A percentile compares a stretch with the other conserved stretches of the same genome.
These are phyloP conservation scores for Eupithecia exiguata DNA, from an alignment of 2,888 invertebrate species.

Conservation along the genomic window DNA sequence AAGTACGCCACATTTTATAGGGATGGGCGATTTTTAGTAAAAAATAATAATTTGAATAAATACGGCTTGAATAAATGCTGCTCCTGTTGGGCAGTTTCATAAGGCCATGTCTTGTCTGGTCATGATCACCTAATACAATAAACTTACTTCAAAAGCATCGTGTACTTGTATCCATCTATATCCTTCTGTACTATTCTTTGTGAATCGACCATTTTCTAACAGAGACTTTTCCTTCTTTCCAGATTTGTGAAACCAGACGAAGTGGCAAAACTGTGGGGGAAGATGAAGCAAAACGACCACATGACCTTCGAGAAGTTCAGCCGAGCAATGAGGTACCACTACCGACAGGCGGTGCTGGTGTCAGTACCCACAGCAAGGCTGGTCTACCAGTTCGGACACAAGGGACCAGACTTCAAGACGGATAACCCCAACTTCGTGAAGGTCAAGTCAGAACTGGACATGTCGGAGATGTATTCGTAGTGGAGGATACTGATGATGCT, in stretches of 20 bases:
- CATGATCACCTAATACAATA: not conserved
- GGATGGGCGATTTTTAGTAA: not conserved
- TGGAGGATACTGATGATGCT: slow-evolving; percentile 51
- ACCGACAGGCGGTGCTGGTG: slow-evolving; percentile 88
- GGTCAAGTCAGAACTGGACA: slow-evolving; percentile 70
- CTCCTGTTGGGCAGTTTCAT: not conserved
- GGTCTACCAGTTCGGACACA: slow-evolving; percentile 92
- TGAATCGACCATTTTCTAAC: slow-evolving; percentile 29
- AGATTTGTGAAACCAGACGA: slow-evolving; percentile 93
- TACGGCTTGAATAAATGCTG: not conserved
- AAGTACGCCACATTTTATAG: not conserved
- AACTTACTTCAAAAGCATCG: not conserved
- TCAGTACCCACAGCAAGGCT: slow-evolving; percentile 90
- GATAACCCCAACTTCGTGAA: slow-evolving; percentile 83
- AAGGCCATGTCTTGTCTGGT: too few relatives aligned
- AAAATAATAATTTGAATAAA: not conserved
- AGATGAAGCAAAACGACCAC: slow-evolving; percentile 91
- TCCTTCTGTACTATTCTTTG: not conserved
- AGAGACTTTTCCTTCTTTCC: slow-evolving; percentile 52
- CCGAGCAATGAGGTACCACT: slow-evolving; percentile 94
- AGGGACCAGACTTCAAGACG: slow-evolving; percentile 90
- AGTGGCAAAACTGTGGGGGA: slow-evolving; percentile 94
- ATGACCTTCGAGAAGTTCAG: slow-evolving; percentile 98
- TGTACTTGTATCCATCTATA: not conserved
- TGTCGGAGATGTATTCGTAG: slow-evolving; percentile 67